phyloP scores from a whole-genome alignment of 2,113 vertebrate genomes.

The Tetrao urogallus region DNA sequence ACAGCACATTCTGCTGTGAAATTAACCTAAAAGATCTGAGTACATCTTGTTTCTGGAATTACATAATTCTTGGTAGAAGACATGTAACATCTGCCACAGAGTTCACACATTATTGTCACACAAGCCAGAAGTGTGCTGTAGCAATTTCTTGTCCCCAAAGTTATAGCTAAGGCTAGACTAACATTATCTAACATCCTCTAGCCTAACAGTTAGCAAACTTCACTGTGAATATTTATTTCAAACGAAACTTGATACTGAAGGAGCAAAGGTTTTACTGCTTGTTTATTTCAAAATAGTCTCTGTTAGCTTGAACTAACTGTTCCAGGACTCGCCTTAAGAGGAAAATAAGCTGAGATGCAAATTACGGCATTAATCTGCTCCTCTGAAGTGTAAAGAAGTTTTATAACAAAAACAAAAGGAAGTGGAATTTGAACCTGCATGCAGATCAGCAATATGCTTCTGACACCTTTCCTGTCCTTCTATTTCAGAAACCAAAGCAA shows the following conservation, averaged over 20 bases:
- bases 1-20: background rate
- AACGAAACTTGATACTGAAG: background rate
- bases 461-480: slow-evolving; percentile 26
- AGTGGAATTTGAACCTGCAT: background rate
- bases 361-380: background rate
- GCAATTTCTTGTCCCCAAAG: background rate
- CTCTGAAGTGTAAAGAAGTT: background rate
- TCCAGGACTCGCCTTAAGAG: background rate
- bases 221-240: slow-evolving; percentile 2
- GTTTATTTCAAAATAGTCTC: slow-evolving; percentile 30
- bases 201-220: slow-evolving; percentile 6
- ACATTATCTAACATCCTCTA: slow-evolving; percentile 2
- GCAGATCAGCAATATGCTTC: background rate
- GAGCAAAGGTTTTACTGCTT: slow-evolving; percentile 45
- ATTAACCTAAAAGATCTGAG: background rate
- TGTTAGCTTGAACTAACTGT: background rate
- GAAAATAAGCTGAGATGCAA: background rate
- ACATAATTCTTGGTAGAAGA: background rate
- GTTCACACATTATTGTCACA: background rate
- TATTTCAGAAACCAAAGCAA: slow-evolving; percentile 30
- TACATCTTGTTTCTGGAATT: background rate
- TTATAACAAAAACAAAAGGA: slow-evolving; percentile 17
- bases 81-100: background rate
- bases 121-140: background rate
- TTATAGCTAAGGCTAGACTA: background rate